phyloP scores from a whole-genome alignment of 2,113 vertebrate genomes.

The Ursus arctos region DNA sequence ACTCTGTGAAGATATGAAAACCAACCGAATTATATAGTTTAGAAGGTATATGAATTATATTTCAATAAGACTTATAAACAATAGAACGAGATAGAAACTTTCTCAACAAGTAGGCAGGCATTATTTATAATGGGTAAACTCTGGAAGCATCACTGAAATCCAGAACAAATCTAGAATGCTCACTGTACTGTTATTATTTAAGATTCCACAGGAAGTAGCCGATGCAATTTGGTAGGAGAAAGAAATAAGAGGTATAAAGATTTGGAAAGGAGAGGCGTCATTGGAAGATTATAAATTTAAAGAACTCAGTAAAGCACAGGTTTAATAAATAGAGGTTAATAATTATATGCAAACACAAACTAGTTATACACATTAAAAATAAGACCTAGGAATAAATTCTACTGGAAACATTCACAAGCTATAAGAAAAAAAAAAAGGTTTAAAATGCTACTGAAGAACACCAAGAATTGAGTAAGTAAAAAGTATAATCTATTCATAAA shows the following conservation, averaged over 20 bases:
- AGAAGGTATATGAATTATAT: neutral
- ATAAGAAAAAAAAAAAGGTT: neutral
- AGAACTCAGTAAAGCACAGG: neutral
- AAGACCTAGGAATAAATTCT: neutral
- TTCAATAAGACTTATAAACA: slow-evolving; percentile 9
- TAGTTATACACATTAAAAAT: neutral
- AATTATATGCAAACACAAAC: neutral
- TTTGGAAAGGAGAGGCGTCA: neutral
- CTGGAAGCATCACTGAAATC: neutral
- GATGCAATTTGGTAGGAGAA: neutral
- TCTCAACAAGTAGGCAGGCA: neutral
- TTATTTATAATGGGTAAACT: neutral
- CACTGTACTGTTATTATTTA: neutral
- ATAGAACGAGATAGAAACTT: slow-evolving; percentile 15
- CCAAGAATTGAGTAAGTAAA: neutral
- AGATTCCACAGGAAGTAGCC: neutral
- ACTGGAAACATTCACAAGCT: neutral
- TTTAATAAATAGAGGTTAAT: neutral
- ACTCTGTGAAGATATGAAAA: neutral
- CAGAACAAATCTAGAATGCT: neutral
- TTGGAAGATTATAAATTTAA: slow-evolving; percentile 32
- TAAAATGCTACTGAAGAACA: neutral
- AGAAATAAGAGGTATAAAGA: neutral
- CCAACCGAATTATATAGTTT: neutral
- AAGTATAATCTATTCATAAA: neutral